Percentiles rank a stretch among this genome's conserved stretches.
These are phyloP conservation scores for Bursaphelenchus mucronatus DNA, from an alignment of 1,140 invertebrate species.

Conservation along the genomic window DNA sequence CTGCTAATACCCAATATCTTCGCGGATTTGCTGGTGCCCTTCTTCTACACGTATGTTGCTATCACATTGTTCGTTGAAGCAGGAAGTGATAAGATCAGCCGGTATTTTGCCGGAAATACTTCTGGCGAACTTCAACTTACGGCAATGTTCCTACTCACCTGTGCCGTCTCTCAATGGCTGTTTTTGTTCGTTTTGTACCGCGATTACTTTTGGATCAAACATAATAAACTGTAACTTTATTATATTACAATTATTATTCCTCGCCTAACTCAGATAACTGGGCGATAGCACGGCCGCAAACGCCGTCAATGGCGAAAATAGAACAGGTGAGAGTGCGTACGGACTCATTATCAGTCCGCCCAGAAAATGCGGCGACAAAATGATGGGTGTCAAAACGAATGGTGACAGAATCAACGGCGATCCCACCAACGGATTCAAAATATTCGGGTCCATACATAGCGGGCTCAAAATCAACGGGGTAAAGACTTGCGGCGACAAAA, in stretches of 20 bases:
- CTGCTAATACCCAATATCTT: too few species aligned
- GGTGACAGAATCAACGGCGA: constrained; percentile 40
- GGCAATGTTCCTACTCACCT: too few species aligned
- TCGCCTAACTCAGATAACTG: constrained; percentile 47
- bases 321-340: constrained; percentile 52
- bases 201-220: constrained; percentile 3
- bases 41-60: too few species aligned
- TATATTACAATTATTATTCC: background rate
- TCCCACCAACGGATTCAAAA: constrained; percentile 37
- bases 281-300: constrained; percentile 50
- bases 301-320: constrained; percentile 40
- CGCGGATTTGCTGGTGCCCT: too few species aligned
- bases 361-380: constrained; percentile 42
- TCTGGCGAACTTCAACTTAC: too few species aligned
- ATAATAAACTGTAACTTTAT: constrained; percentile 2
- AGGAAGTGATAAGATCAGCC: too few species aligned
- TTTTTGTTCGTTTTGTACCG: too few species aligned
- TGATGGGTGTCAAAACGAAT: constrained; percentile 48
- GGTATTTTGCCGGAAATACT: too few species aligned
- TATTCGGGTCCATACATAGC: constrained; percentile 27
- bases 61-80: too few species aligned
- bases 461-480: constrained; percentile 46
- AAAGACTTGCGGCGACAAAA: constrained; percentile 45
- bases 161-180: too few species aligned
- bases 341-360: constrained; percentile 47